These are phyloP conservation scores for Blastobasis adustella DNA, from an alignment of 2,888 invertebrate genomes.

Conservation along the genomic window DNA sequence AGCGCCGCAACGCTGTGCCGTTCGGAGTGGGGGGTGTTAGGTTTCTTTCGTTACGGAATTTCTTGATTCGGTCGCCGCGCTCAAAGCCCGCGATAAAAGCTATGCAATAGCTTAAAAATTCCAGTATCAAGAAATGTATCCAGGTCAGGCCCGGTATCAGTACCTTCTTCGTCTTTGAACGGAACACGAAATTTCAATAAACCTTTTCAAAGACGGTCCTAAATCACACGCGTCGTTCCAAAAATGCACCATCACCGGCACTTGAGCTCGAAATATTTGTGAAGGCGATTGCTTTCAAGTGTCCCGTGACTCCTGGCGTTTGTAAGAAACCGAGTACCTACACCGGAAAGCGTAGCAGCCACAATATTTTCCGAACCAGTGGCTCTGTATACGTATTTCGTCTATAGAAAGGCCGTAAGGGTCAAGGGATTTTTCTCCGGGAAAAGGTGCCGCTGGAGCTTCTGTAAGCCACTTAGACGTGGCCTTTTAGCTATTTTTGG, in stretches of 20 bases:
- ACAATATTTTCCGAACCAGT: not conserved
- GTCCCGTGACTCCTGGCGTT: not conserved
- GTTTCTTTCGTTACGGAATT: no score
- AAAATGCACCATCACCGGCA: not conserved
- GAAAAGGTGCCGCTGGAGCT: not conserved
- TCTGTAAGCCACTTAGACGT: not conserved
- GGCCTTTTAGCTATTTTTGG: not conserved
- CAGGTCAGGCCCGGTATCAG: no score
- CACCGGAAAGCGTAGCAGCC: not conserved
- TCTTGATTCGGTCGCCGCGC: no score
- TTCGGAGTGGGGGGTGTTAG: no score
- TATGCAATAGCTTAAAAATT: no score
- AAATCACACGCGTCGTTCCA: no score
- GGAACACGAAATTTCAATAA: no score
- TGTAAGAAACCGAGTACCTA: not conserved
- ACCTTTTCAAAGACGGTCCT: no score
- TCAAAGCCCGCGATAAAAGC: no score
- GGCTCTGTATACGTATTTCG: not conserved
- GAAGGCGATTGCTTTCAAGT: not conserved
- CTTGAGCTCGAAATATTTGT: not conserved
- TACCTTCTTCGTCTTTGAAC: no score
- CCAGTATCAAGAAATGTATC: no score
- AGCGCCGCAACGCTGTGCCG: no score
- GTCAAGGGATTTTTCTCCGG: not conserved
- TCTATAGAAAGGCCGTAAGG: not conserved